Conservation (phyloP, 2,797 vertebrate species). For the Syndactyla subalaris region DNA sequence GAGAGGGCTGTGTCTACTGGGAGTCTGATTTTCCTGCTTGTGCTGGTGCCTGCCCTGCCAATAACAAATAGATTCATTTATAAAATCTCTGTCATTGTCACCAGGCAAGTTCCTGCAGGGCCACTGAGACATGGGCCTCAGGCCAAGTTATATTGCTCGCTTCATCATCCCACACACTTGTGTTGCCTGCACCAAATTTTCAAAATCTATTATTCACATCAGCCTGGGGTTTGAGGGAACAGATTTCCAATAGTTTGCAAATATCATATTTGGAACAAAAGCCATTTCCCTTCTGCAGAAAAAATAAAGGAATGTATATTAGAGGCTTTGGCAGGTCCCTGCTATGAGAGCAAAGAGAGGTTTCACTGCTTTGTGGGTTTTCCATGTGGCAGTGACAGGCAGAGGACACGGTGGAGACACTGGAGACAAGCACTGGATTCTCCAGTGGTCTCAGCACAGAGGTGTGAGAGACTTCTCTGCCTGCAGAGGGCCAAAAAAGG, state of each 20-base stretch:
- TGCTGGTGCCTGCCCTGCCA: conserved; percentile 9
- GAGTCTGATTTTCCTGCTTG: neutral
- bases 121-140: neutral
- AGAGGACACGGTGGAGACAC: neutral
- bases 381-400: neutral
- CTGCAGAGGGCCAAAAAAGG: neutral
- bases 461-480: neutral
- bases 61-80: conserved; percentile 40
- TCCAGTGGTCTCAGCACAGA: neutral
- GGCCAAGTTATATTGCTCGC: neutral
- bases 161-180: neutral
- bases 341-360: rapidly evolving
- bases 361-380: neutral
- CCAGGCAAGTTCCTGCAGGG: conserved; percentile 16
- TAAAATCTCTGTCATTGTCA: conserved; percentile 39
- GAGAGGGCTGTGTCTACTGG: neutral
- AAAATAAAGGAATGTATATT: rapidly evolving
- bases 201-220: neutral
- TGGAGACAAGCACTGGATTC: neutral
- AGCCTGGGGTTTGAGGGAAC: neutral
- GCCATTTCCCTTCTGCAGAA: neutral
- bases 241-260: neutral
- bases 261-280: neutral
- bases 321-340: neutral
- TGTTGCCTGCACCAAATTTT: neutral